Base-by-base conservation (phyloP, 1,140 invertebrate genomes). In the Drosophila paulistorum region DNA sequence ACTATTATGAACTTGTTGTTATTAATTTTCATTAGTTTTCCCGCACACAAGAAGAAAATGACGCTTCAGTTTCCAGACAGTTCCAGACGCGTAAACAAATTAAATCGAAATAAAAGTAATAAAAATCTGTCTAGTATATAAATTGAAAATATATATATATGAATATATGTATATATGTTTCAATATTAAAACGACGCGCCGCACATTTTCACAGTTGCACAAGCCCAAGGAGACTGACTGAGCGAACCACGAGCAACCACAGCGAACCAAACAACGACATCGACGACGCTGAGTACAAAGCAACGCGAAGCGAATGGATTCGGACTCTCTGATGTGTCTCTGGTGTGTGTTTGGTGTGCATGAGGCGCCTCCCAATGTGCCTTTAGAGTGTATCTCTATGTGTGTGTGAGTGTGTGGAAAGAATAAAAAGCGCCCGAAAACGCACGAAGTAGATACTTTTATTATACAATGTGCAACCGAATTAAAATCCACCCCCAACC, bases 161-260 rank as follows among this genome's bases (percentile, higher is more conserved):
- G 63, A 59, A 57, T 74, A 74, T 58, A 57, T 35, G 63, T 64
- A 57, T 74, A 74, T n/a, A n/a, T 59, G 45, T 77, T 82, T 76
- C 74, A 77, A 66, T 55, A 71, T 41, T 64, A 45, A 77, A 60
- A 64, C 76, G 69, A 84, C 76, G 83, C 74, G 77, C 41, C 84
- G 79, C 81, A 91, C 89, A 91, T 91, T 91, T 91, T 82, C 74
- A 89, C 84, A 81, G 81, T 90, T 80, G 74, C 89, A 91, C 89
- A 75, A 89, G 76, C 81, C 82, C 89, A 91, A 91, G 89, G 89
- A 91, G 85, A 91, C 89, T 91, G 81, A 91, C 71, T 73, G 35
- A 81, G 69, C 85, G 73, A 51, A 58, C 23, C 37, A 20, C 71
- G 69, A 73, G 41, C 65, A 20, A 58, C 71, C 58, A 67, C 62